Conservation (phyloP, 2,113 vertebrate genomes). For the Actenoides hombroni region DNA sequence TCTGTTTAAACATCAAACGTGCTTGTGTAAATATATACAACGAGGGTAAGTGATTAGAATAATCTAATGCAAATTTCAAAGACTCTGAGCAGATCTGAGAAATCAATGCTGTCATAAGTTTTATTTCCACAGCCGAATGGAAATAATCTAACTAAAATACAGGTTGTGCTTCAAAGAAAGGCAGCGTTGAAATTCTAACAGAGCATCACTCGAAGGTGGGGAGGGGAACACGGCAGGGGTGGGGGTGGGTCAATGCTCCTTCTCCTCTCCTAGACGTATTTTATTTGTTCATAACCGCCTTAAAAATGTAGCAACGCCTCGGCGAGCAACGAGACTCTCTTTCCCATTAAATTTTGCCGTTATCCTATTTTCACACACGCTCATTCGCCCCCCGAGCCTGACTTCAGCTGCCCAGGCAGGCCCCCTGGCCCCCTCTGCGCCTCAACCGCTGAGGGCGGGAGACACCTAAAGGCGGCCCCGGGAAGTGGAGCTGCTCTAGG, state of each 20-base stretch:
- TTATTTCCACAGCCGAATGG: slow-evolving; percentile 34
- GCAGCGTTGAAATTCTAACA: slow-evolving; percentile 7
- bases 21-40: slow-evolving; percentile 44
- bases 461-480: neutral
- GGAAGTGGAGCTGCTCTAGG: neutral
- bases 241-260: neutral
- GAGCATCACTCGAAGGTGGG: neutral
- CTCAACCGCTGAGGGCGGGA: neutral
- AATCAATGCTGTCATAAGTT: slow-evolving; percentile 5
- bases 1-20: slow-evolving; percentile 52
- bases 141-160: slow-evolving; percentile 24
- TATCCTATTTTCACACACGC: neutral
- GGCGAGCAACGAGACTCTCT: neutral
- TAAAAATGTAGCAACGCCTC: neutral
- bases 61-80: slow-evolving; percentile 62
- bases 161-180: slow-evolving; percentile 54
- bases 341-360: slow-evolving; percentile 44
- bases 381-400: neutral
- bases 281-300: slow-evolving; percentile 32
- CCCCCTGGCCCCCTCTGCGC: neutral
- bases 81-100: slow-evolving; percentile 48
- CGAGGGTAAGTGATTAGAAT: slow-evolving; percentile 51
- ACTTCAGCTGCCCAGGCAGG: neutral
- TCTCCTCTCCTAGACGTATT: neutral
- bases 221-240: neutral